Evolutionary conservation across 2,797 vertebrate genomes (phyloP), one percentile per base, ranked within the genome.

Genomic region (Poliocrania exsul): DNA sequence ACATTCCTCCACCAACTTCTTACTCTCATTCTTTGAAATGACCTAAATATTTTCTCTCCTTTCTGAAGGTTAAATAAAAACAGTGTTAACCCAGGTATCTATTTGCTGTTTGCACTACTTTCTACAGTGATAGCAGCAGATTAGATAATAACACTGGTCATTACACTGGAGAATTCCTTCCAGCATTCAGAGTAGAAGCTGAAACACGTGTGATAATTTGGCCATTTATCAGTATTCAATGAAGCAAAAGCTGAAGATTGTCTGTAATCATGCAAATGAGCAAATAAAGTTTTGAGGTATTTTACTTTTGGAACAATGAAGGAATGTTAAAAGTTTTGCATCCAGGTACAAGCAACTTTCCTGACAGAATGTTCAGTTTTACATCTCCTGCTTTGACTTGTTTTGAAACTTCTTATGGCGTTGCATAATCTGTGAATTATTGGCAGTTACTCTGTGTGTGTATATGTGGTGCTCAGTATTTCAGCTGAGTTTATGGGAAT

Each of bases 21-120:
- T 97, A 95, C 35, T 96, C 93, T 97, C 96, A 94, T 66, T 86
- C 62, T 78, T 61, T 66, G 25, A 78, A 74, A 83, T 74, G 1
- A 49, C 44, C 9, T 58, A 23, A 61, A 31, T 86, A 3, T 50
- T 53, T 81, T 47, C 9, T 82, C 25, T 78, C 16, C 26, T 56
- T 67, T 85, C 65, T 37, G 54, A 80, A 73, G 31, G 51, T 56
- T 58, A 40, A 65, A 12, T 61, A 28, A 31, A 74, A 85, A 1
- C 46, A 37, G 6, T 38, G 33, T 70, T 80, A 71, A 65, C 31
- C 13, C 47, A 60, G 13, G 13, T 73, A 24, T 58, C 23, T 3
- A 4, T 62, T 74, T 74, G 40, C 46, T 88, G 25, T 81, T 91
- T 35, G 25, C 23, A 26, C 35, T 69, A 0, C 46, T 46, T 53